These are phyloP conservation scores for Actenoides hombroni DNA, from an alignment of 2,113 vertebrate species.

Conservation along the genomic window DNA sequence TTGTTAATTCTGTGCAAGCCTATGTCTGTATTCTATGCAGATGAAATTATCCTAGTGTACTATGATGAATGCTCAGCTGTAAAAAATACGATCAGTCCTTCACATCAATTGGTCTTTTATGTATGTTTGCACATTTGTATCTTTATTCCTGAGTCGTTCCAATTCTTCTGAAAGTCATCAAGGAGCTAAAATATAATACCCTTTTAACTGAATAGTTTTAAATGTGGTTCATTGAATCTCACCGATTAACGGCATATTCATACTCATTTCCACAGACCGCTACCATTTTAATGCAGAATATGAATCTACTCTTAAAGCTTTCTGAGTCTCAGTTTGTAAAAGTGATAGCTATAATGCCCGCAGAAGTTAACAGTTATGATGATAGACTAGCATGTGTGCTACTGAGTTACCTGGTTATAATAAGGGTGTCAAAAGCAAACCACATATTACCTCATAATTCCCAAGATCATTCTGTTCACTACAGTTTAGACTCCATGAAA, in stretches of 20 bases:
- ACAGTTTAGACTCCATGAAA: not conserved
- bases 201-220: not conserved
- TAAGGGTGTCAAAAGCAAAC: not conserved
- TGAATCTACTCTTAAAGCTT: not conserved
- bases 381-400: not conserved
- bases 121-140: not conserved
- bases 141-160: not conserved
- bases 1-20: not conserved
- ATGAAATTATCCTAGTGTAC: not conserved
- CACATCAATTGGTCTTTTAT: not conserved
- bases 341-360: not conserved
- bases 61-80: not conserved
- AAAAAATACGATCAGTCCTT: not conserved
- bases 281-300: not conserved
- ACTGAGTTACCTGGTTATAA: not conserved
- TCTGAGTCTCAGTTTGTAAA: not conserved
- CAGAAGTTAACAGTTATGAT: not conserved
- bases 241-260: fast-evolving
- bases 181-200: not conserved
- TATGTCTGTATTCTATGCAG: not conserved
- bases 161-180: not conserved
- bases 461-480: not conserved
- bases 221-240: not conserved
- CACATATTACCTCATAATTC: not conserved
- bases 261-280: not conserved